These are phyloP conservation scores for Chrysotoxum bicinctum DNA, from an alignment of 2,888 invertebrate species.

Conservation along the genomic window DNA sequence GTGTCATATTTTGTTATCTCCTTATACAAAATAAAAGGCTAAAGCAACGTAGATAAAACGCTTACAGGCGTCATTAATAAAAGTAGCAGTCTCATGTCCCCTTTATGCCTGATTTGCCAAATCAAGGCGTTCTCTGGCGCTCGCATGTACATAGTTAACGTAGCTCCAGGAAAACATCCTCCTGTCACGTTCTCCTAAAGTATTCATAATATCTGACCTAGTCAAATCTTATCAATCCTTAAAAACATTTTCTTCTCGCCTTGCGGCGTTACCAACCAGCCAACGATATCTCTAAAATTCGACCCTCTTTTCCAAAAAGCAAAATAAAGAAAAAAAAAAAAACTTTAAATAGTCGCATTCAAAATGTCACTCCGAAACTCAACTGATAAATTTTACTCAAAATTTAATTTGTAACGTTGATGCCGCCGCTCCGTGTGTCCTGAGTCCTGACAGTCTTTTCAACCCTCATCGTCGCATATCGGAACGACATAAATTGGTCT, in stretches of 20 bases:
- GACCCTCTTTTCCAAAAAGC: background rate
- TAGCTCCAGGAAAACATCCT: constrained; percentile 6
- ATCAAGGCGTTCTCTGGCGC: constrained; percentile 16
- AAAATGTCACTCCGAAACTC: constrained; percentile 59
- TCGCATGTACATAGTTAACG: background rate
- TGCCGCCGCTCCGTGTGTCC: background rate
- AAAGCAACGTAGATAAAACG: background rate
- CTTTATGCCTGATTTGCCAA: constrained; percentile 16
- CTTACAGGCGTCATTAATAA: constrained; percentile 29
- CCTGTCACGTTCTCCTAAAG: constrained; percentile 20
- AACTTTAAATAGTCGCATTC: constrained; percentile 59
- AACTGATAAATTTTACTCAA: constrained; percentile 67
- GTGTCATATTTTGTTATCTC: background rate
- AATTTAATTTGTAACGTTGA: constrained; percentile 64
- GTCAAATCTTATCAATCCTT: constrained; percentile 29
- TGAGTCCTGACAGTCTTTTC: constrained; percentile 47
- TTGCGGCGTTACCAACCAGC: constrained; percentile 5
- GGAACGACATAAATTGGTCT: constrained; percentile 65
- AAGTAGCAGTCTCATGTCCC: background rate
- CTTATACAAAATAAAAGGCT: background rate
- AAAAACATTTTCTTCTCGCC: constrained; percentile 19
- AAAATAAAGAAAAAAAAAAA: background rate
- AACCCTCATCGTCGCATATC: constrained; percentile 58
- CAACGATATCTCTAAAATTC: constrained; percentile 3
- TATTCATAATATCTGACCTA: constrained; percentile 32